Conservation (phyloP, 2,888 invertebrate genomes). For the Nowickia ferox region DNA sequence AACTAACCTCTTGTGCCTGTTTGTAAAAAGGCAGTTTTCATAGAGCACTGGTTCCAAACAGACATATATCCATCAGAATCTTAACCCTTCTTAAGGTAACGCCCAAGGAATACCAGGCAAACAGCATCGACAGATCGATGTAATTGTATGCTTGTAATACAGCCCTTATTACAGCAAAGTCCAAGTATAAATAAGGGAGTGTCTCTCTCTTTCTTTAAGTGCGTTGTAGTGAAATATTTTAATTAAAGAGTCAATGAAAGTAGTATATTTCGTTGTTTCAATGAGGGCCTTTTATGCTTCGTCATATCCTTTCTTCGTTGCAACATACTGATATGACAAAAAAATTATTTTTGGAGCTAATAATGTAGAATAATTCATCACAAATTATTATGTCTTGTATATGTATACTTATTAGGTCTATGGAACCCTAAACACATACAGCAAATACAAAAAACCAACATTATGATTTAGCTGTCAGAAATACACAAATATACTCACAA, state of each 20-base stretch:
- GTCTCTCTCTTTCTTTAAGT: constrained; percentile 56
- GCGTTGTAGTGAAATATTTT: neutral
- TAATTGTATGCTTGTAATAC: neutral
- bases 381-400: too few species aligned
- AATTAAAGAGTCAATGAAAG: neutral
- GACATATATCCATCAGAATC: constrained; percentile 83
- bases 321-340: too few species aligned
- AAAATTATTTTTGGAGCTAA: too few species aligned
- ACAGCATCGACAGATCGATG: constrained; percentile 72
- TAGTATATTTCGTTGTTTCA: neutral
- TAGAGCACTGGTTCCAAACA: constrained; percentile 74
- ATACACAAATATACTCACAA: too few species aligned
- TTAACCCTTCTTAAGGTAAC: constrained; percentile 84
- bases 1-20: neutral
- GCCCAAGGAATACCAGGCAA: constrained; percentile 83
- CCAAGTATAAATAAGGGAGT: constrained; percentile 56
- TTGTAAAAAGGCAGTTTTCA: constrained; percentile 32
- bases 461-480: too few species aligned
- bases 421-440: too few species aligned
- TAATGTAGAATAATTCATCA: too few species aligned
- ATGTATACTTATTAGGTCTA: too few species aligned
- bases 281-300: neutral
- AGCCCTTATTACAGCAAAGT: constrained; percentile 52
- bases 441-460: too few species aligned
- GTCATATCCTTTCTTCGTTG: too few species aligned